Base-by-base conservation (phyloP, 2,888 invertebrate genomes). In the Stenotaenia linearis region DNA sequence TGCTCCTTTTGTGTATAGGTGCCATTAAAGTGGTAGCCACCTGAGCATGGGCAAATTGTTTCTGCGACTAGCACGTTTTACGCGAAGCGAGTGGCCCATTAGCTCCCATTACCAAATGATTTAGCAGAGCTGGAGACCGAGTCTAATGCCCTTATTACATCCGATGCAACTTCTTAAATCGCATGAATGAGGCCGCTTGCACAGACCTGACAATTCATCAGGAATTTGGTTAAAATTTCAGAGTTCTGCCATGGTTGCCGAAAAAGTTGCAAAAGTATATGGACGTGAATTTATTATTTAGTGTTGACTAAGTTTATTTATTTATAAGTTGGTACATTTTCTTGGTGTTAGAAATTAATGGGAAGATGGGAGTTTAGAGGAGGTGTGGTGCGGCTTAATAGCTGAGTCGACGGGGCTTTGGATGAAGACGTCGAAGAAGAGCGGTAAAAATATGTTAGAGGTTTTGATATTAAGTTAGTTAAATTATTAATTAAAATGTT, bases 1-100 rank as follows among this genome's bases (percentile, higher is more conserved):
- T 56, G 56, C 56, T 56, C 56, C 56, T 56, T 56, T 56, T 56
- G 56, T 56, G 56, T 56, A 56, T 56, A 56, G 56, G 56, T 56
- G 56, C 56, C 56, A 56, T 56, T 56, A 56, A 56, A 56, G 56
- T 56, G 56, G 56, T 56, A 56, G 56, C 56, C 56, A 56, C 56
- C 56, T 56, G 56, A 56, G 56, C 56, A 56, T 56, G 56, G 56
- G 56, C 56, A 56, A 56, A 56, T 56, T 56, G 56, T 56, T 56
- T 56, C 56, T 56, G 21, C 56, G 18, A 56, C 56, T 56, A 23
- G 21, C 56, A 56, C 56, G 56, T 56, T 56, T 56, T 56, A 56
- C 56, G 56, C 56, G 56, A 56, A 56, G 56, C 56, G 56, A 56
- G 56, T 56, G 56, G 56, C 56, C 56, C 56, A 56, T 56, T 56